Base-by-base conservation (phyloP, 2,113 vertebrate species). In the Erinaceus europaeus region DNA sequence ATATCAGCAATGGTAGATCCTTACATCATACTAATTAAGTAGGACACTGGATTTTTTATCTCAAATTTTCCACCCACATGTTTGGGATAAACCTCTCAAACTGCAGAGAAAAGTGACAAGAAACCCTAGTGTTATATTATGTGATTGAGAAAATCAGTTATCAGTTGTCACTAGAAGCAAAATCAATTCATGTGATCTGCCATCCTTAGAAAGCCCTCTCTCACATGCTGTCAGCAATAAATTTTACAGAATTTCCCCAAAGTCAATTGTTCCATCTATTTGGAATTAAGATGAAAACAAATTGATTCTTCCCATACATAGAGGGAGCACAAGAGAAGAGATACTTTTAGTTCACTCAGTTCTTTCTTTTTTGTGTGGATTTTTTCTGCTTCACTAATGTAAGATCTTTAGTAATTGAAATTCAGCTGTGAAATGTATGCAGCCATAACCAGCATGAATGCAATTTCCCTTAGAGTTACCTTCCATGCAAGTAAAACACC, bases 121-220 rank as follows among this genome's bases (percentile, higher is more conserved):
- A 93, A 89, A 42, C 50, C 83, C 86, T 87, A 91, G 81, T 93
- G 73, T 52, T 64, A 53, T 20, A 15, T 42, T 81, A 18, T 3
- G 34, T 89, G 92, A 96, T 92, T 92, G 92, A 96, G 80, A 96
- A 93, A 96, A 96, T 96, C 94, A 90, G 83, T 97, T 96, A 96
- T 92, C 86, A 42, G 10, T 50, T 95, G 93, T 95, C 94, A 96
- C 79, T 89, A 89, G 92, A 93, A 96, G 96, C 90, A 94, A 93
- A 97, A 97, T 96, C 95, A 97, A 97, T 97, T 96, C 95, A 88
- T 74, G 78, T 78, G 84, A 94, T 95, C 93, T 94, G 80, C 95
- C 95, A 94, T 96, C 93, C 94, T 96, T 87, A 94, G 88, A 96
- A 96, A 94, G 72, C 42, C 38, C 53, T 92, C 91, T 92, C 53